Evolutionary conservation across 2,113 vertebrate species (phyloP), one percentile per base, ranked within the genome.

Genomic region (Dolichallabes microphthalmus): DNA sequence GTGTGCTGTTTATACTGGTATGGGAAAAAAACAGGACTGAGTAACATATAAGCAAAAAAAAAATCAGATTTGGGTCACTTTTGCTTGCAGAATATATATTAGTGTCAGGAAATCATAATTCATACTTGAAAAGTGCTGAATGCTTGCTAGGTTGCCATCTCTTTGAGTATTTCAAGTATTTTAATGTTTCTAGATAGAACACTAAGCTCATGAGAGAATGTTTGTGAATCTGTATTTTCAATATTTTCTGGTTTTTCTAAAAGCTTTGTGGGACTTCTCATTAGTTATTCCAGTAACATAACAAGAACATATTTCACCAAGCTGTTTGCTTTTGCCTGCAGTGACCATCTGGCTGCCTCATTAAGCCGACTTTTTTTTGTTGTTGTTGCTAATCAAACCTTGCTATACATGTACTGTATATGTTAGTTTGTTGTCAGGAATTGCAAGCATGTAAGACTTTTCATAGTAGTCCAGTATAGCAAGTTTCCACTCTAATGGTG

Each of bases 231-330:
- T 39, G 53, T 58, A 15, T 82, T 58, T 60, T 35, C 32, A 35
- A 35, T 35, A 35, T 35, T 35, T 35, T 2, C 32, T 35, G 32
- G 32, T 35, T 35, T 35, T 35, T 2, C 32, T 35, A 35, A 39
- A 71, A 58, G 52, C 81, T 71, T 82, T 30, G 30, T 20, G 20
- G 25, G 57, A 35, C 19, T 82, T 55, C 60, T 53, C 22, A n/a
- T 66, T 82, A 82, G 0, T 10, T 20, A 66, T 81, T 66, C 25
- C 79, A 66, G 45, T 25, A 68, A n/a, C 61, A 68, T 82, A 66
- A 82, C 39, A 82, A 55, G 63, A 82, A 57, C 64, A 55, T n/a
- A 22, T 55, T 68, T 53, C 25, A 53, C 27, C 45, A 45, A 68
- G 80, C n/a, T 82, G 63, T 17, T 74, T 74, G 22, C 11, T 74